Base-by-base conservation (phyloP, 37 sponge, comb jelly and placozoan species). In the Lycopodina hypogea region DNA sequence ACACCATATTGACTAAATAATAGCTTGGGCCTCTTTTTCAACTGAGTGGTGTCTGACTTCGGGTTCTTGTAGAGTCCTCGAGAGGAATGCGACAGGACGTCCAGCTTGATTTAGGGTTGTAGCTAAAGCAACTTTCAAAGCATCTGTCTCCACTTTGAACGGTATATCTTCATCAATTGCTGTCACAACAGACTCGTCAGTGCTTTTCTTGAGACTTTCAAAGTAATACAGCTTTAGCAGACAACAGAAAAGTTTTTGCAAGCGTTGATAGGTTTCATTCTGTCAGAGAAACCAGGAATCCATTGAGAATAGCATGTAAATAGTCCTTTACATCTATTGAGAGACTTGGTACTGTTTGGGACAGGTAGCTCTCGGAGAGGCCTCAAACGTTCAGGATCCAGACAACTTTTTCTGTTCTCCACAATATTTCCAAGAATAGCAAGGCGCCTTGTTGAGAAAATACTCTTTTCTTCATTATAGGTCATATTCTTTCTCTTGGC, bases 11-110 rank as follows among this genome's bases (percentile, higher is more conserved):
- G 69, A 36, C 29, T 62, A 15, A 62, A 62, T 62, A 24, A 62
- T 62, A 9, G 63, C 63, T 22, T 62, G 18, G 63, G 63, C 63
- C 22, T 68, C 69, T 68, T 68, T 68, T 68, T 68, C 69, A 37
- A 68, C 69, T 4, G 69, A 30, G 37, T 36, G 39, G 34, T 68
- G 69, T 12, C 69, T 11, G 22, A 68, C 22, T 21, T 68, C 69
- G 12, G 69, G 69, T 11, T 40, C 69, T 11, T 68, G 37, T 35
- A 68, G 34, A 36, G 41, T 68, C 11, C 69, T 36, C 14, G 69
- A 68, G 40, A 68, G 34, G 22, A 68, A 68, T 18, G 69, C 69
- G 28, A 68, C 69, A 12, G 69, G 69, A 14, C 69, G 69, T 40
- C 69, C 69, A 11, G 28, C 34, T 21, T 68, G 69, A 68, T 68